Evolutionary conservation across 2,113 vertebrate genomes (phyloP).

Genomic region (Paratilapia polleni): DNA sequence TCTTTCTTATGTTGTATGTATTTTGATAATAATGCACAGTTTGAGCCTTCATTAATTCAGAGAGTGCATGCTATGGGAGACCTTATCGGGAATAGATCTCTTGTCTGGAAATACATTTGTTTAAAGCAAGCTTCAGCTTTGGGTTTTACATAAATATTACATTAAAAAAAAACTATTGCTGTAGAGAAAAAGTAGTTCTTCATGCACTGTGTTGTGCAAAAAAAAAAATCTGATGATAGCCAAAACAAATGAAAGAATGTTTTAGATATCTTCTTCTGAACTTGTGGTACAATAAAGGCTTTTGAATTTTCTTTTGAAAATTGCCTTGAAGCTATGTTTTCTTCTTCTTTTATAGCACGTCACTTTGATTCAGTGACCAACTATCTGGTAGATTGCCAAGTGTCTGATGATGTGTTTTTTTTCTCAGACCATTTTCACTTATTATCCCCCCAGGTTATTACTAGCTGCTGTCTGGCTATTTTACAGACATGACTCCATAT

Average conservation of each 20-base stretch:
- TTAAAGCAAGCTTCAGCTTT: background rate
- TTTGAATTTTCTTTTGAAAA: conserved; percentile 46
- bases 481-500: conserved; percentile 70
- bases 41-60: background rate
- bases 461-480: conserved; percentile 54
- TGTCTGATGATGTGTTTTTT: conserved; percentile 51
- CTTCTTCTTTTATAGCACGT: conserved; percentile 40
- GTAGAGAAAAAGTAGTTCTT: background rate
- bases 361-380: conserved; percentile 64
- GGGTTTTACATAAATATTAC: background rate
- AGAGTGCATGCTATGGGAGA: background rate
- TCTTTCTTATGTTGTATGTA: background rate
- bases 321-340: conserved; percentile 53
- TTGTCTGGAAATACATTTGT: conserved; percentile 10
- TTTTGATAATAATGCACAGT: conserved; percentile 12
- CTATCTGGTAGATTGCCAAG: conserved; percentile 58
- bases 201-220: background rate
- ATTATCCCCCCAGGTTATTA: conserved; percentile 64
- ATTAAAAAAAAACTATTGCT: background rate
- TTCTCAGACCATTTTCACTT: conserved; percentile 71
- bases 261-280: conserved; percentile 44
- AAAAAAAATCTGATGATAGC: conserved; percentile 8
- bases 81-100: background rate
- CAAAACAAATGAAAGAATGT: conserved; percentile 39
- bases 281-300: conserved; percentile 51